Evolutionary conservation across 35 echinoderm and acorn worm genomes (phyloP).

Genomic region (Diadema setosum): DNA sequence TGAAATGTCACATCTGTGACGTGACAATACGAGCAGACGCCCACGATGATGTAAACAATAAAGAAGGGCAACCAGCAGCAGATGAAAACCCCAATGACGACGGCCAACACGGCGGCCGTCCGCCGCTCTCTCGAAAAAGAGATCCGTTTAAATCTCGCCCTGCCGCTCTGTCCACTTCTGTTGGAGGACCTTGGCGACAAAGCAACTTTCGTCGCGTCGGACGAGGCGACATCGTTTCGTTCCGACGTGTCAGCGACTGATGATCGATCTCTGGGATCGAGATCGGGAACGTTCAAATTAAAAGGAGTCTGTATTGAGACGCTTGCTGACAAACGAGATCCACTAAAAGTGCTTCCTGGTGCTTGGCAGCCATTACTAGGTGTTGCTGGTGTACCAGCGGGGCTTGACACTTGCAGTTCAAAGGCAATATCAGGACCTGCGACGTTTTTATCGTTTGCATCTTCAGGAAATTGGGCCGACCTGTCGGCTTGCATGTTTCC

Average conservation of each 20-base stretch:
- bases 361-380: neutral
- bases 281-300: neutral
- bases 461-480: neutral
- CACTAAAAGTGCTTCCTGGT: neutral
- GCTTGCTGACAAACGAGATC: neutral
- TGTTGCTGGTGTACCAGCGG: neutral
- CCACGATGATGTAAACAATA: conserved; percentile 4
- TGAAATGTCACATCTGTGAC: neutral
- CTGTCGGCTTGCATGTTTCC: neutral
- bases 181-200: neutral
- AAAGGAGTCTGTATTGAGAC: neutral
- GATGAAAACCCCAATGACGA: conserved; percentile 23
- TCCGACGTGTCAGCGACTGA: neutral
- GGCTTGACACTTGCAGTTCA: neutral
- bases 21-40: neutral
- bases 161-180: neutral
- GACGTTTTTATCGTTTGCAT: neutral
- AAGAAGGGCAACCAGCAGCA: conserved; percentile 31
- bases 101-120: neutral
- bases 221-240: neutral
- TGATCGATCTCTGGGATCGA: neutral
- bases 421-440: neutral
- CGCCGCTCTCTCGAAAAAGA: neutral
- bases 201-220: neutral
- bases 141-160: neutral